Evolutionary conservation across 2,113 vertebrate species (phyloP).

Genomic region (Sigmodon hispidus): DNA sequence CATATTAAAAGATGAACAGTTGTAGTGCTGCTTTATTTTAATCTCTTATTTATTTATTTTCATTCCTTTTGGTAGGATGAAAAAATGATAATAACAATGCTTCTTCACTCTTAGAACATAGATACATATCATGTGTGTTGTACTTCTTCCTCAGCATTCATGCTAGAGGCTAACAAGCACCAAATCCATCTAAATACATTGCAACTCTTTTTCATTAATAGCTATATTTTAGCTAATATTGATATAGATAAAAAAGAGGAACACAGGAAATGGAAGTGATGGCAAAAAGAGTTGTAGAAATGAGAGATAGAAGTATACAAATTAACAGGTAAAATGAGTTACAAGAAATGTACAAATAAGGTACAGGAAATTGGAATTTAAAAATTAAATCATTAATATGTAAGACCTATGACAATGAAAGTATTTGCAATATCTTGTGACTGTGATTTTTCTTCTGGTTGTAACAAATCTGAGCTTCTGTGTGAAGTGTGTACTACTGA

Average conservation of each 20-base stretch:
- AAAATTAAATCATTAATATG: conserved; percentile 5
- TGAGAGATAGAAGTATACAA: not conserved
- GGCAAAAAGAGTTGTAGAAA: not conserved
- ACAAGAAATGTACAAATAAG: too few species aligned
- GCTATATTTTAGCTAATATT: not conserved
- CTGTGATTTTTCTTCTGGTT: not conserved
- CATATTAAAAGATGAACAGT: not conserved
- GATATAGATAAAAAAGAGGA: not conserved
- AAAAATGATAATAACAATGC: not conserved
- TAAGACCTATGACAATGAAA: not conserved
- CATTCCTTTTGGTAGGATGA: not conserved
- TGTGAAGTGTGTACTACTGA: not conserved
- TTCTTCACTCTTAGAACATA: not conserved
- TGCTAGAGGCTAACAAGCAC: not conserved
- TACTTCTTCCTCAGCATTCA: not conserved
- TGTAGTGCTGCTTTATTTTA: not conserved
- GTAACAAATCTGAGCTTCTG: not conserved
- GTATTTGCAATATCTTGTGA: not conserved
- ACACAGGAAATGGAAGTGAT: not conserved
- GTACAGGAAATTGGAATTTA: not conserved
- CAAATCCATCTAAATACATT: not conserved
- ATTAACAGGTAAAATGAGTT: not conserved
- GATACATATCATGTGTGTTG: not conserved
- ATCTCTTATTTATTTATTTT: not conserved
- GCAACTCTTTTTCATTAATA: not conserved